A percentile compares a stretch with the other conserved stretches of the same genome.
Evolutionary conservation across 2,888 invertebrate genomes (phyloP).

Genomic region (Griposia aprilina): DNA sequence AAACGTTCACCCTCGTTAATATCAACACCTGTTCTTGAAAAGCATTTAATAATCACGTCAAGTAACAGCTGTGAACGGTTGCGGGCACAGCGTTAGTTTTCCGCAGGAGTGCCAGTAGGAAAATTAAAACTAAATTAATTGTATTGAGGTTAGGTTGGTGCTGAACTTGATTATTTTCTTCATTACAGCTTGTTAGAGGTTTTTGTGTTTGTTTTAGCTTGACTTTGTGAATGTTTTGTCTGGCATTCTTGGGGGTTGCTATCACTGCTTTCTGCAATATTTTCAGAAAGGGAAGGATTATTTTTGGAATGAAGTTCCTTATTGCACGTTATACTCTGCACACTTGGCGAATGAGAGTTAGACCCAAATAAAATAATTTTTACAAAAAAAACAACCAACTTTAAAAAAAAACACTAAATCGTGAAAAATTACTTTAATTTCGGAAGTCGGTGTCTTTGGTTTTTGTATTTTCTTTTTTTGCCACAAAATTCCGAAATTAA

Average conservation of each 20-base stretch:
- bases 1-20: slow-evolving; percentile 88
- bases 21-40: slow-evolving; percentile 90
- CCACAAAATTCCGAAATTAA: too few relatives aligned
- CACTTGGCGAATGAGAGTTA: too few relatives aligned
- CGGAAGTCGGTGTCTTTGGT: too few relatives aligned
- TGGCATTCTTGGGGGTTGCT: not conserved
- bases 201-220: slow-evolving; percentile 17
- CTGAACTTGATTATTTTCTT: slow-evolving; percentile 62
- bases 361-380: too few relatives aligned
- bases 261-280: not conserved
- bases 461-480: too few relatives aligned
- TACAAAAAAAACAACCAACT: too few relatives aligned
- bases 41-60: slow-evolving; percentile 89
- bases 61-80: slow-evolving; percentile 84
- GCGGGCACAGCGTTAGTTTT: slow-evolving; percentile 83
- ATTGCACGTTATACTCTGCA: too few relatives aligned
- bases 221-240: slow-evolving; percentile 21
- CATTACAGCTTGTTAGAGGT: slow-evolving; percentile 42
- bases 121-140: slow-evolving; percentile 86
- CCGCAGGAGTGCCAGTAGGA: slow-evolving; percentile 75
- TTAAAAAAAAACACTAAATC: too few relatives aligned
- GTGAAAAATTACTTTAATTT: too few relatives aligned
- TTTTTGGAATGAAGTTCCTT: too few relatives aligned
- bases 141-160: slow-evolving; percentile 61
- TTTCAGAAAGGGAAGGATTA: too few relatives aligned